Evolutionary conservation across 2,888 invertebrate species (phyloP), one percentile per base, ranked within the genome.

Genomic region (Timema cristinae): DNA sequence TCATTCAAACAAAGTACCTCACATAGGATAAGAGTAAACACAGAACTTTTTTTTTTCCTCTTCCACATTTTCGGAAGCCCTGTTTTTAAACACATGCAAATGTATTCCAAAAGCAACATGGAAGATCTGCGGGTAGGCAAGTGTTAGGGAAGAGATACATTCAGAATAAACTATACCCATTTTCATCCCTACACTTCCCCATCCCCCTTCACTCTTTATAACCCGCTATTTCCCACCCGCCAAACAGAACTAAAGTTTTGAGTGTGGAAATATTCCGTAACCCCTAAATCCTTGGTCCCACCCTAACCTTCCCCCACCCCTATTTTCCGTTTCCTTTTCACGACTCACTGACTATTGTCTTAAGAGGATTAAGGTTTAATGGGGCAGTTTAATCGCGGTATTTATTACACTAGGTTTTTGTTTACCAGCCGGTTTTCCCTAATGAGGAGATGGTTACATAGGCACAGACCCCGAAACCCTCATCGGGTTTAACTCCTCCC

Each of bases 381-480:
- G 63, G 48, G 63, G 63, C 63, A 15, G 63, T 48, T 32, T 63
- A 63, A 63, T 63, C 63, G 63, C 63, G 63, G 63, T 63, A 63
- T 63, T 63, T 63, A 63, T 63, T 7, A 63, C 63, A 63, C 63
- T 63, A 47, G 13, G 63, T 63, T 63, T 32, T 63, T 32, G 63
- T 63, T 32, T 32, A 48, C 63, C 56, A 47, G 63, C 63, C 56
- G 32, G 32, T 32, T 32, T 32, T 32, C 32, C 32, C 32, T 32
- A 32, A 15, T 13, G 59, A 9, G 59, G 59, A 8, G 59, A 8
- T 11, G n/a, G 63, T 8, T 48, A 63, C 15, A 9, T 32, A 7
- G 63, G 63, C 63, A 63, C 9, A 32, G 48, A 15, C 32, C 32
- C 32, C 4, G 32, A 32, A 32, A 32, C 32, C 32, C 32, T 32